Evolutionary conservation across 2,113 vertebrate genomes (phyloP), one percentile per base, ranked within the genome.

Genomic region (Pollachius pollachius): DNA sequence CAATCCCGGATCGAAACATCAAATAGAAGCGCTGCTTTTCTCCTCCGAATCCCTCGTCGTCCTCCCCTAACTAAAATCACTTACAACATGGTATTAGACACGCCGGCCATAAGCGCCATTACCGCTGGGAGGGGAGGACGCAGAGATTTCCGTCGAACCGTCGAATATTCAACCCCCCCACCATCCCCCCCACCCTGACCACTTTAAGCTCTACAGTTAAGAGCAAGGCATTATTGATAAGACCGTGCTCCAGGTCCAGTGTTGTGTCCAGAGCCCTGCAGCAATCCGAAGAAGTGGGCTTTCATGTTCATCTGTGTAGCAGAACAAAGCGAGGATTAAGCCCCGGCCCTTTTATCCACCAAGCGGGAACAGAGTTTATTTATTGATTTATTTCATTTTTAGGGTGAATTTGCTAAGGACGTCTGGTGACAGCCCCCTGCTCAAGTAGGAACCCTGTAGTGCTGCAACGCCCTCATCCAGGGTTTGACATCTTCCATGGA

Each of bases 1-100:
- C 97, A 96, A 97, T 98, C 94, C 95, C 92, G 92, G 94, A 96
- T 96, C 96, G 94, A 96, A 97, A 95, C 96, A 97, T 97, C 96
- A 96, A 97, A 96, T 96, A 95, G 94, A 95, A 94, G 87, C 89
- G 91, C 90, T 91, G 92, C 83, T 92, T 94, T 94, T 95, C 94
- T 94, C 90, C 80, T 82, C 84, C 81, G 72, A 74, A 77, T 74
- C 69, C 64, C 67, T 19, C 71, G 17, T 17, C 65, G 78, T 76
- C 77, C 85, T 78, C 83, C 72, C 71, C 67, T 76, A 80, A 79
- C 86, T 94, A 95, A 94, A 95, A 94, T 90, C 91, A 92, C 92
- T 94, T 94, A 91, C 94, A 92, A 93, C 93, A 93, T 87, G 90
- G 91, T 94, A 95, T 95, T 95, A 95, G 92, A 91, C 87, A 88